Percentiles rank a stretch among this genome's conserved stretches.
These are phyloP conservation scores for Coenobita brevimanus DNA, from an alignment of 1,140 invertebrate genomes.

Conservation along the genomic window DNA sequence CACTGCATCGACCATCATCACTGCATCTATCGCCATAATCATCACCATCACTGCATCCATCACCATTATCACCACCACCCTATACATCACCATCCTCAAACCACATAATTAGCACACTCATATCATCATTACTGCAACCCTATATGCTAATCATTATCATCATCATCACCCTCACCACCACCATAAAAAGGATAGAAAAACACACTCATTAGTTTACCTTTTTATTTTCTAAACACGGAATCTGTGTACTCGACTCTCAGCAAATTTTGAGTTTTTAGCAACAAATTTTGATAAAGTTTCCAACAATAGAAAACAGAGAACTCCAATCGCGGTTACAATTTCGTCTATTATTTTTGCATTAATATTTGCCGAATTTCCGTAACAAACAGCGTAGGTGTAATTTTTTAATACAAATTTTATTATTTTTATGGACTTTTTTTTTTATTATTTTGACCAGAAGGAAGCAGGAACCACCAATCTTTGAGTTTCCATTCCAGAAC, in stretches of 20 bases:
- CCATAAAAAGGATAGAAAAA: conserved; percentile 14
- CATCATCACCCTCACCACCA: too few relatives aligned
- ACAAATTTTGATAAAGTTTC: neutral
- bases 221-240: conserved; percentile 64
- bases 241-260: conserved; percentile 53
- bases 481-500: neutral
- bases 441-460: conserved; percentile 51
- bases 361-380: neutral
- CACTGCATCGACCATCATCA: too few relatives aligned
- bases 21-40: too few relatives aligned
- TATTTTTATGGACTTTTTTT: conserved; percentile 43
- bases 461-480: conserved; percentile 52
- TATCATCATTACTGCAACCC: neutral
- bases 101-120: neutral
- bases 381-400: neutral
- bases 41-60: too few relatives aligned
- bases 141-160: neutral
- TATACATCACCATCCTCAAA: too few relatives aligned
- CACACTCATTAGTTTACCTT: conserved; percentile 18
- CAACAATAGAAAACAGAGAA: neutral
- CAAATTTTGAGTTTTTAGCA: conserved; percentile 22
- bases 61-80: too few relatives aligned
- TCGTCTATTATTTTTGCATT: conserved; percentile 1
- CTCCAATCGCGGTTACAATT: neutral
- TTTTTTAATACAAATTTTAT: conserved; percentile 8